Conservation (phyloP, 1,140 invertebrate species). For the Rhyzopertha dominica region DNA sequence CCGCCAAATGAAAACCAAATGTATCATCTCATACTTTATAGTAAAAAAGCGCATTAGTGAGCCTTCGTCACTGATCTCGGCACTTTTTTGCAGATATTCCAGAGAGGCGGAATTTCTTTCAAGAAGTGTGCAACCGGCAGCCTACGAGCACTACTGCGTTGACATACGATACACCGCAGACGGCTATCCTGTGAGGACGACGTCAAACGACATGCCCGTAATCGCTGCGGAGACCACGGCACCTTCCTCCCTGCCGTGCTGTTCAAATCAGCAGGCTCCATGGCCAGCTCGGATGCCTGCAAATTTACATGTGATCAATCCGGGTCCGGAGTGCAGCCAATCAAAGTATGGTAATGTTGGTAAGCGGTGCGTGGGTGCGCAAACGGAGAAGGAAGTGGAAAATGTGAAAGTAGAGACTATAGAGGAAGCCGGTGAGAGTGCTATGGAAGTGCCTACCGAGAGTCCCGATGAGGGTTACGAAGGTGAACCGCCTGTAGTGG, state of each 20-base stretch:
- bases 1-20: too few species aligned
- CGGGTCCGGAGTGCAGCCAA: constrained; percentile 26
- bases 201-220: too few species aligned
- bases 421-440: constrained; percentile 25
- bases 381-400: constrained; percentile 51
- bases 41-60: too few species aligned
- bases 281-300: constrained; percentile 50
- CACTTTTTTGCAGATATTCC: constrained; percentile 57
- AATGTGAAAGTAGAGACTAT: constrained; percentile 31
- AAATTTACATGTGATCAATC: constrained; percentile 36
- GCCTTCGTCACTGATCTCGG: too few species aligned
- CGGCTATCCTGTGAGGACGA: constrained; percentile 61
- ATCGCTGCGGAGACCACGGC: constrained; percentile 36
- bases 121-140: constrained; percentile 45
- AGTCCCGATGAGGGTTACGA: constrained; percentile 85
- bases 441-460: constrained; percentile 62
- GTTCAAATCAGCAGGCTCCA: constrained; percentile 37
- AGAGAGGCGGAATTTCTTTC: constrained; percentile 64
- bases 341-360: constrained; percentile 26
- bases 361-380: constrained; percentile 53
- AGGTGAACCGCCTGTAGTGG: constrained; percentile 55
- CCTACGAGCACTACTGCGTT: constrained; percentile 51
- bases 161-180: constrained; percentile 72
- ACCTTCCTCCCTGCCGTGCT: constrained; percentile 22
- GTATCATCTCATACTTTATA: too few species aligned